Evolutionary conservation across 2,797 vertebrate genomes (phyloP).

Genomic region (Paedocypris micromegethes): DNA sequence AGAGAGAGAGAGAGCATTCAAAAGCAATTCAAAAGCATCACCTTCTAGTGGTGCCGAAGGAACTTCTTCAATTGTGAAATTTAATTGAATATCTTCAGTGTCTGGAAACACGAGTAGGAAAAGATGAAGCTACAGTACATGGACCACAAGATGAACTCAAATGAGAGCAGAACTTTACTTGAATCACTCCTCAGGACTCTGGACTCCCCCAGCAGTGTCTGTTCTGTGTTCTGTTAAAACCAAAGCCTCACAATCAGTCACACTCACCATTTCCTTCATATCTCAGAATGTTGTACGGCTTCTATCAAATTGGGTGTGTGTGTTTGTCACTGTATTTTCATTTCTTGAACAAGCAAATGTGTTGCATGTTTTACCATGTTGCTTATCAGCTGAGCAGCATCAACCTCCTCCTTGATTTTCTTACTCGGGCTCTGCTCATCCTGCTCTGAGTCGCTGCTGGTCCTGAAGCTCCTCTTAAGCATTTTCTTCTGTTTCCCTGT

Average conservation of each 20-base stretch:
- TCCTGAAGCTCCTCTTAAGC: conserved; percentile 55
- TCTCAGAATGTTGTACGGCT: conserved; percentile 12
- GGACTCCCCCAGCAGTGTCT: background rate
- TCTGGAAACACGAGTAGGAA: conserved; percentile 40
- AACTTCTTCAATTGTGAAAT: conserved; percentile 61
- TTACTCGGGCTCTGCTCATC: conserved; percentile 40
- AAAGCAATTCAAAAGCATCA: conserved; percentile 31
- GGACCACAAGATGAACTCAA: background rate
- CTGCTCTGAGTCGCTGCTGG: conserved; percentile 31
- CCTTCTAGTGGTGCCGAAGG: conserved; percentile 41
- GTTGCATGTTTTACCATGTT: conserved; percentile 53
- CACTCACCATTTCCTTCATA: conserved; percentile 27
- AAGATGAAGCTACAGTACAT: background rate
- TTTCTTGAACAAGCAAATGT: background rate
- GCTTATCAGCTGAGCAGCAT: conserved; percentile 42
- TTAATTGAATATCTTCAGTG: conserved; percentile 60
- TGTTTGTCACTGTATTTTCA: background rate
- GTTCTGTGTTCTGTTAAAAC: no score
- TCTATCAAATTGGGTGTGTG: no score
- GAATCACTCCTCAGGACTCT: conserved; percentile 24
- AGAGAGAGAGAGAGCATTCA: no score
- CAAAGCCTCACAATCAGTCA: no score
- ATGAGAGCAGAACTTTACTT: conserved; percentile 28
- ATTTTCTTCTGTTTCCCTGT: conserved; percentile 50
- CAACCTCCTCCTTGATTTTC: conserved; percentile 57